Conservation (phyloP, 2,113 vertebrate species). For the Glaucidium brasilianum region DNA sequence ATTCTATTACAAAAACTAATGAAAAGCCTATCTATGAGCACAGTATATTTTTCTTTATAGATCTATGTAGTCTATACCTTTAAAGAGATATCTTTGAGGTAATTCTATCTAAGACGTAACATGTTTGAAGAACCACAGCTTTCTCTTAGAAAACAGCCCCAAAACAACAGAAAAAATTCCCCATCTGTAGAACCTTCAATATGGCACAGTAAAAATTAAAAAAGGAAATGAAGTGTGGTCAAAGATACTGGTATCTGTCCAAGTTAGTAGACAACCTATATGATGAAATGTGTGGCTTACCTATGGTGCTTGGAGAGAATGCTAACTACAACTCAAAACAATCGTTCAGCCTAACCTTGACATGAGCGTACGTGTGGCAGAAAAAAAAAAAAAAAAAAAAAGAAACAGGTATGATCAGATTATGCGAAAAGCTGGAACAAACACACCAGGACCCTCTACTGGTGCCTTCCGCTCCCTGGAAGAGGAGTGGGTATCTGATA, state of each 20-base stretch:
- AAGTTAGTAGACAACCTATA: neutral
- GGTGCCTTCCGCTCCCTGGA: neutral
- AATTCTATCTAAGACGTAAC: neutral
- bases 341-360: neutral
- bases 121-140: neutral
- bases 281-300: neutral
- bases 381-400: neutral
- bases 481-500: neutral
- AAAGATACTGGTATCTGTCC: neutral
- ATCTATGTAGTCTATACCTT: neutral
- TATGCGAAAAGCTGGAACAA: neutral
- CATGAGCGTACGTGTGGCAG: fast-evolving
- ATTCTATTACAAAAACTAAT: neutral
- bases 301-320: neutral
- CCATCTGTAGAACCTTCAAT: neutral
- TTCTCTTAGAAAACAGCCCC: neutral
- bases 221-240: neutral
- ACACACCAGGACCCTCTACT: neutral
- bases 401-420: neutral
- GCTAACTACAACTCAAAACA: neutral
- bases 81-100: neutral
- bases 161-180: neutral
- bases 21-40: neutral
- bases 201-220: neutral
- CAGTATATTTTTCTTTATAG: neutral